Conservation (phyloP, 2,113 vertebrate genomes). For the Mesembrinibis cayennensis region DNA sequence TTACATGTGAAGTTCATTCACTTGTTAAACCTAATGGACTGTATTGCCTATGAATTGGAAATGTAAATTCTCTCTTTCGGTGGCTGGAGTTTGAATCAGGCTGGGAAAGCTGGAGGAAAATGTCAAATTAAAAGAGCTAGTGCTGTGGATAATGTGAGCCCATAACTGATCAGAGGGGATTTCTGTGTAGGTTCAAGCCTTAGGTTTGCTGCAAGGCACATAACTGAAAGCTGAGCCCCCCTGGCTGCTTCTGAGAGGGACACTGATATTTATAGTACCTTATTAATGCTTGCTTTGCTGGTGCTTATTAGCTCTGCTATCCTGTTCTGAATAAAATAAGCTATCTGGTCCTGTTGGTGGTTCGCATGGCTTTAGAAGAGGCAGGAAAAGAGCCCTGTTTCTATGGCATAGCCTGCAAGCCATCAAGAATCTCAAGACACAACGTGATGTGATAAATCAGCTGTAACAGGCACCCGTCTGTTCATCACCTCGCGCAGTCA, state of each 20-base stretch:
- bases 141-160: background rate
- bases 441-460: background rate
- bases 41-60: conserved; percentile 22
- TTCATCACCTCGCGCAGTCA: rapidly evolving
- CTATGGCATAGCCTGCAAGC: background rate
- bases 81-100: background rate
- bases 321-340: background rate
- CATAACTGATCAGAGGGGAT: background rate
- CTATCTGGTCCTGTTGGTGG: background rate
- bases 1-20: conserved; percentile 55
- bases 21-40: conserved; percentile 65
- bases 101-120: conserved; percentile 10
- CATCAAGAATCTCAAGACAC: background rate
- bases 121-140: background rate
- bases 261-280: background rate
- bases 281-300: conserved; percentile 21
- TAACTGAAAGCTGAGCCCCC: background rate
- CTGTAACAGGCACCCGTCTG: background rate
- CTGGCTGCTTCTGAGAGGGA: background rate
- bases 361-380: background rate
- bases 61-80: conserved; percentile 26
- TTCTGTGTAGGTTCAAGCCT: background rate
- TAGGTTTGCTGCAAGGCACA: background rate
- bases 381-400: background rate
- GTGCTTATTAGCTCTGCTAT: background rate